Evolutionary conservation across 2,797 vertebrate species (phyloP).

Genomic region (Falco berigora): DNA sequence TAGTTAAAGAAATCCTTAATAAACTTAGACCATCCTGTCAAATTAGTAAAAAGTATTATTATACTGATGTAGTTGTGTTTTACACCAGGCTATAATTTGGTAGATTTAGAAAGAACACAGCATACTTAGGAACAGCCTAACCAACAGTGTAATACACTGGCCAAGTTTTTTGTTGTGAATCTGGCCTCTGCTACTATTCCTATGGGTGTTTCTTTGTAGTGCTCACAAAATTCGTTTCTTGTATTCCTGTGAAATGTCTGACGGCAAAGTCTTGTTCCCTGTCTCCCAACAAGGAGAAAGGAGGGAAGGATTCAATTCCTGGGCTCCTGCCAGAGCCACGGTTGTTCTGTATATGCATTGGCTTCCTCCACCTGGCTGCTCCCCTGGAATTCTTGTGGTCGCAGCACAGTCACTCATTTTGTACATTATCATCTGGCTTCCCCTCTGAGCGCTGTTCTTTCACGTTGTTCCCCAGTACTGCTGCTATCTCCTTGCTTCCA

Average conservation of each 20-base stretch:
- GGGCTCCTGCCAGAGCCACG: not conserved
- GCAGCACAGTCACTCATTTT: accelerated
- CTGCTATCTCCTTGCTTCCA: not conserved
- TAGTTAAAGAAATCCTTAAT: not conserved
- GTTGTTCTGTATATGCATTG: not conserved
- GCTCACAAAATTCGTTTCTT: not conserved
- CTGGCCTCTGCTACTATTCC: not conserved
- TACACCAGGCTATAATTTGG: not conserved
- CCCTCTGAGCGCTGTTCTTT: not conserved
- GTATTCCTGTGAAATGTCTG: not conserved
- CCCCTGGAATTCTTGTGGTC: not conserved
- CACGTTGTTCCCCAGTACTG: not conserved
- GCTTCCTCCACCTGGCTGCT: not conserved
- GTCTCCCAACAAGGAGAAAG: not conserved
- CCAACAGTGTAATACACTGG: not conserved
- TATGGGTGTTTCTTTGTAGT: not conserved
- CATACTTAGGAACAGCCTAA: not conserved
- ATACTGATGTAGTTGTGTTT: not conserved
- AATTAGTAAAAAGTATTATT: not conserved
- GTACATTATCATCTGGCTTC: accelerated
- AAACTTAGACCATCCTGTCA: not conserved
- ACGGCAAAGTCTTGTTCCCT: not conserved
- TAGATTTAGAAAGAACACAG: not conserved
- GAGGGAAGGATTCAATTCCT: not conserved
- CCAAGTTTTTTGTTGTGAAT: not conserved